phyloP scores from a whole-genome alignment of 1,140 invertebrate species.

The Homarus americanus region DNA sequence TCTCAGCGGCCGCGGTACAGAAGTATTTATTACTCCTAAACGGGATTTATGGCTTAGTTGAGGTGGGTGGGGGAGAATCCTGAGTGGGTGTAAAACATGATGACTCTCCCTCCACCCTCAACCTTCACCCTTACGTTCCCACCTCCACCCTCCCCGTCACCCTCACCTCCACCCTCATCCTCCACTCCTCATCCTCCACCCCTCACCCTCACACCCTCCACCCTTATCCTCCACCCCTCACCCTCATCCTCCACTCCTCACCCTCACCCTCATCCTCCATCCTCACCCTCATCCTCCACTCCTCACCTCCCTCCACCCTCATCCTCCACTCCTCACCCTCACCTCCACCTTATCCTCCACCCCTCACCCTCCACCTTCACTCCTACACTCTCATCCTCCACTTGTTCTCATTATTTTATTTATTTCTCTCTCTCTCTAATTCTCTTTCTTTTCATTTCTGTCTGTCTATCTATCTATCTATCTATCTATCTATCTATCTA shows the following conservation, averaged over 20 bases:
- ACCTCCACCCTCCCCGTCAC: neutral
- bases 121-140: too few species aligned
- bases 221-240: neutral
- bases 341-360: neutral
- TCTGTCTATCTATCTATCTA: neutral
- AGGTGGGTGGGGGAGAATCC: too few species aligned
- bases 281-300: too few species aligned
- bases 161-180: neutral
- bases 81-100: too few species aligned
- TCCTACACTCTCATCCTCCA: neutral
- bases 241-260: neutral
- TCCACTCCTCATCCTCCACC: neutral
- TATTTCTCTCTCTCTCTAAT: slow-evolving; percentile 29
- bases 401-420: too few species aligned
- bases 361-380: neutral
- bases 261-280: neutral
- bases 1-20: too few species aligned
- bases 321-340: too few species aligned
- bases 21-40: too few species aligned
- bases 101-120: too few species aligned
- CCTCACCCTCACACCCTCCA: too few species aligned
- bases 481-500: neutral
- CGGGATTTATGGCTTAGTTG: too few species aligned
- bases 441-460: neutral
- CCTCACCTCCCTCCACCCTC: too few species aligned